Evolutionary conservation across 1,140 invertebrate genomes (phyloP).

Genomic region (Procambarus clarkii): DNA sequence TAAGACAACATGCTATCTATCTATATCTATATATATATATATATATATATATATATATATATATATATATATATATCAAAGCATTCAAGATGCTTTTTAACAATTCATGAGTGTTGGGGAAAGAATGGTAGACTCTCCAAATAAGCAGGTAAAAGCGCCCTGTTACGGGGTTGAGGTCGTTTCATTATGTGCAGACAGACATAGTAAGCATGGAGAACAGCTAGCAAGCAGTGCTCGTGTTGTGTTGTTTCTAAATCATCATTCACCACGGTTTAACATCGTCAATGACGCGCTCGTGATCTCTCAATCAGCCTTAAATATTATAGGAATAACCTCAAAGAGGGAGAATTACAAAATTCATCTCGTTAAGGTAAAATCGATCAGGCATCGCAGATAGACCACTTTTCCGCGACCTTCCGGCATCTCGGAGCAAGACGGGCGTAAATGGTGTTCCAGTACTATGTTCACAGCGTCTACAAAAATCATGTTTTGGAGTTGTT

Average conservation of each 20-base stretch:
- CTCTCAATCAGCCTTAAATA: not conserved
- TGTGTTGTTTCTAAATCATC: not conserved
- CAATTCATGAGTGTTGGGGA: too few species aligned
- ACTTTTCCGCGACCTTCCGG: constrained; percentile 53
- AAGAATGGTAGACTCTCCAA: not conserved
- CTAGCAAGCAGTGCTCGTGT: too few species aligned
- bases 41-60: too few species aligned
- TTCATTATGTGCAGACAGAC: not conserved
- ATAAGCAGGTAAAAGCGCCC: not conserved
- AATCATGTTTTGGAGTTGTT: constrained; percentile 30
- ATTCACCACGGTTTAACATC: not conserved
- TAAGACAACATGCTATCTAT: not conserved
- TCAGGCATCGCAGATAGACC: constrained; percentile 50
- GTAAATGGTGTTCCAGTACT: constrained; percentile 63
- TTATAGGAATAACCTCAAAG: not conserved
- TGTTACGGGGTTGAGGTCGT: not conserved
- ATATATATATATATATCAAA: too few species aligned
- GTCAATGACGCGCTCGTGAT: not conserved
- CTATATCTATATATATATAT: too few species aligned
- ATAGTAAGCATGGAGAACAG: not conserved
- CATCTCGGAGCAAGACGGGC: constrained; percentile 38
- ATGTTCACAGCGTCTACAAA: constrained; percentile 8
- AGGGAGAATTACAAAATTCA: constrained; percentile 45
- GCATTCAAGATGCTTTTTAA: too few species aligned
- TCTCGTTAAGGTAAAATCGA: constrained; percentile 64